Evolutionary conservation across 2,113 vertebrate species (phyloP), one percentile per base, ranked within the genome.

Genomic region (Ammodytes dubius): DNA sequence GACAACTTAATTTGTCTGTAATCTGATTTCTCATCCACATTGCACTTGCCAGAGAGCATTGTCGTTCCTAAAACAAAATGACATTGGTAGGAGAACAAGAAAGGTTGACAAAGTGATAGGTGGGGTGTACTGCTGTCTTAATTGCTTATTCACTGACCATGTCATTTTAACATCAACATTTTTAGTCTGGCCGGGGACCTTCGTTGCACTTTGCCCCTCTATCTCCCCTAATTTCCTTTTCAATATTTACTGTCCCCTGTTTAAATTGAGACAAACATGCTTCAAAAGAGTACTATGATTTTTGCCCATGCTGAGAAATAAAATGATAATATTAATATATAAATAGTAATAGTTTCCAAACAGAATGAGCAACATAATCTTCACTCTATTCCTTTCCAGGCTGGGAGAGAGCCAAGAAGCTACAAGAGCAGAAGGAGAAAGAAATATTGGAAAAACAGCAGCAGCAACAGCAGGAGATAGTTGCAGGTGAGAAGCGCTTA

Each of bases 371-470:
- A 52, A 77, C 17, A 45, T 71, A 4, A 56, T n/a, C 11, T 35
- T 43, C 3, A n/a, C 19, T 49, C 7, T 65, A 65, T 69, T 66
- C 46, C 6, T 64, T 69, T 70, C 4, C 84, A 99, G 98, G 75
- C 95, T 99, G 93, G 93, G 98, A 99, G 91, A 96, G 98, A 90
- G 98, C 98, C 54, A 99, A 98, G 92, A 99, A 99, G 77, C 95
- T 99, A 35, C 98, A 99, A 89, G 98, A 99, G 85, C 98, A 99
- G 86, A 96, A 98, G 86, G 98, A 99, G 87, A 99, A 99, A 53
- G 98, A 99, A 90, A 93, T 98, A 95, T 93, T 97, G 80, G 98
- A 99, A 91, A 99, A 99, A 85, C 97, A 97, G 86, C 94, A 95
- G 52, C 91, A 93, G 67, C 97, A 99, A 82, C 97, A 99, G 77